Conservation (phyloP, 2,888 invertebrate species). For the Actias luna region DNA sequence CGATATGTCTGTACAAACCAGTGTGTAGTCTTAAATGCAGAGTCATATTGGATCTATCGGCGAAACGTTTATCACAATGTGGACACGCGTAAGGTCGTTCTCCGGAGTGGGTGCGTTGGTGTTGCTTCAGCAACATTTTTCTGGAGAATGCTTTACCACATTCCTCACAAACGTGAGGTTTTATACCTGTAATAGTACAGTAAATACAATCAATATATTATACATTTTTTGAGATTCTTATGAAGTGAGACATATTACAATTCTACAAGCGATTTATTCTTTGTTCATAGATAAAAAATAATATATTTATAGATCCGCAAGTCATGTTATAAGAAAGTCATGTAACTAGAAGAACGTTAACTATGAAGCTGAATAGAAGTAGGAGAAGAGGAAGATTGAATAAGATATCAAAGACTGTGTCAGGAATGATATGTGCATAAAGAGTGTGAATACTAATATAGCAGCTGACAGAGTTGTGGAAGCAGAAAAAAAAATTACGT, state of each 20-base stretch:
- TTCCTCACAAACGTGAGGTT: slow-evolving; percentile 88
- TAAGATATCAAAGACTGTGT: too few species aligned
- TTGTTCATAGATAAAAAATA: too few species aligned
- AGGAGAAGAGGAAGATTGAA: too few species aligned
- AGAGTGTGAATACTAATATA: too few species aligned
- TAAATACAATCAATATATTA: neutral
- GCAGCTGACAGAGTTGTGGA: too few species aligned
- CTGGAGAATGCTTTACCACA: slow-evolving; percentile 92
- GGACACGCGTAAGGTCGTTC: slow-evolving; percentile 91
- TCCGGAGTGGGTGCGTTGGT: slow-evolving; percentile 90
- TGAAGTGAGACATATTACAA: neutral
- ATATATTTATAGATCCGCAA: too few species aligned
- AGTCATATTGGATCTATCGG: slow-evolving; percentile 93
- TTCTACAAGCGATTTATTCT: neutral
- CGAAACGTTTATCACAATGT: slow-evolving; percentile 91
- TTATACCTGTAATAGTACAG: slow-evolving; percentile 78
- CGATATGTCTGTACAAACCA: slow-evolving; percentile 61
- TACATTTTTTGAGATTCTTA: too few species aligned
- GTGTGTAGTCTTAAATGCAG: slow-evolving; percentile 90
- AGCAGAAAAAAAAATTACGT: too few species aligned
- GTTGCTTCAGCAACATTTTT: slow-evolving; percentile 92
- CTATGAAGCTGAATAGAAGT: too few species aligned
- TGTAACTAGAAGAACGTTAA: too few species aligned
- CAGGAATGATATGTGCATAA: too few species aligned
- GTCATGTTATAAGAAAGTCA: too few species aligned